Evolutionary conservation across 2,113 vertebrate species (phyloP).

Genomic region (Sphyrna mokarran): DNA sequence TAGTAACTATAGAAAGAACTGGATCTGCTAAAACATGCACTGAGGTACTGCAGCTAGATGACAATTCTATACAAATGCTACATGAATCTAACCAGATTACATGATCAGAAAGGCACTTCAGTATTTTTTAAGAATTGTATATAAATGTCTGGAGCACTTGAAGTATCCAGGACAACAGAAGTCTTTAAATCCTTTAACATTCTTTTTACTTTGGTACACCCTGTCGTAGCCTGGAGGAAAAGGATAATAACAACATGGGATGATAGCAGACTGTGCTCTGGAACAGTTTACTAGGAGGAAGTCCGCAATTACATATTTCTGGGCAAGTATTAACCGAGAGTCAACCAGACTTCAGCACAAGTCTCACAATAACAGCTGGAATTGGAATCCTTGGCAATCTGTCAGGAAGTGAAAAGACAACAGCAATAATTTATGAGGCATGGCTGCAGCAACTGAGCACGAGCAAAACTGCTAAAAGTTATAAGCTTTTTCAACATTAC

Average conservation of each 20-base stretch:
- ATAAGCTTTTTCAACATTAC: background rate
- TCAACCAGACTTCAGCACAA: constrained; percentile 50
- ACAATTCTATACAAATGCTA: background rate
- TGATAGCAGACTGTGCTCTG: constrained; percentile 65
- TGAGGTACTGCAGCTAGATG: background rate
- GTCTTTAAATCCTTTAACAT: constrained; percentile 26
- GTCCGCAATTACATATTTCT: constrained; percentile 81
- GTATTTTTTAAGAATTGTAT: background rate
- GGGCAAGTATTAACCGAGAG: constrained; percentile 81
- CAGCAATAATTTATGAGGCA: constrained; percentile 40
- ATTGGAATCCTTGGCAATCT: constrained; percentile 49
- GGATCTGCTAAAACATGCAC: constrained; percentile 32
- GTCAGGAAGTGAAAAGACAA: constrained; percentile 48
- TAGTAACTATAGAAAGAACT: background rate
- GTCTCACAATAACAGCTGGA: constrained; percentile 55
- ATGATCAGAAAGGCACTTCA: constrained; percentile 27
- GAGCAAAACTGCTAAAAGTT: background rate
- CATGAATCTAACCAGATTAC: constrained; percentile 32
- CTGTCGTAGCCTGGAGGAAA: constrained; percentile 50
- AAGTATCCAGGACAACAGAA: constrained; percentile 21
- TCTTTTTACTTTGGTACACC: constrained; percentile 44
- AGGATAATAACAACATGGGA: constrained; percentile 57
- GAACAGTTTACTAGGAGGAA: constrained; percentile 78
- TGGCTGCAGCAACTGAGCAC: background rate
- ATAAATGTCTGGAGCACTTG: constrained; percentile 10